Evolutionary conservation across 2,797 vertebrate genomes (phyloP).

Genomic region (Clarias laeviceps): DNA sequence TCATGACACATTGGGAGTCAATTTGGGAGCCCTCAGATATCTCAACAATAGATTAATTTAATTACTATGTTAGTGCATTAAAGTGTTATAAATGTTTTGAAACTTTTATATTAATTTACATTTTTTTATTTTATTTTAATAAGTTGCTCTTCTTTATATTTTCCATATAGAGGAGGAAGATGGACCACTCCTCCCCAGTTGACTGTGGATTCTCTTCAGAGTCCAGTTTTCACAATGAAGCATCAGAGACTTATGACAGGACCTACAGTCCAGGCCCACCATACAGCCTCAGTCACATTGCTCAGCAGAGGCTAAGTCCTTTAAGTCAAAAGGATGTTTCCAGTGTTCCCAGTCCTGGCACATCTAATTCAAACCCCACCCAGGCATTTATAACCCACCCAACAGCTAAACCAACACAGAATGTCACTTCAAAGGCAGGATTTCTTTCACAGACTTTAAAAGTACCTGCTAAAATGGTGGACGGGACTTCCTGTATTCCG

Average conservation of each 20-base stretch:
- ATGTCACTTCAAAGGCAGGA: slow-evolving; percentile 12
- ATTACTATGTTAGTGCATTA: neutral
- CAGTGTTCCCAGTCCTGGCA: neutral
- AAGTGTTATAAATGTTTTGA: neutral
- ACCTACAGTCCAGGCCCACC: slow-evolving; percentile 32
- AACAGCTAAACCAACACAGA: neutral
- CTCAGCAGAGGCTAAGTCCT: neutral
- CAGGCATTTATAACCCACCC: slow-evolving; percentile 18
- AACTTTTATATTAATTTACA: no score
- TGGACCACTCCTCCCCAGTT: slow-evolving; percentile 57
- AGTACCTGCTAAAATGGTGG: neutral
- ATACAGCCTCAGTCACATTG: slow-evolving; percentile 16
- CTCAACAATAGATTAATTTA: neutral
- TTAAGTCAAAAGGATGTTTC: slow-evolving; percentile 3
- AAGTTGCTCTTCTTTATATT: neutral
- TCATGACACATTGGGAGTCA: neutral
- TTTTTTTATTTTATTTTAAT: neutral
- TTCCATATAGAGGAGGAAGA: slow-evolving; percentile 59
- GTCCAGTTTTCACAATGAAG: slow-evolving; percentile 68
- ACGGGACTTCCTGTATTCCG: neutral
- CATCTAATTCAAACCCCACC: slow-evolving; percentile 50
- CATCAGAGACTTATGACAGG: slow-evolving; percentile 54
- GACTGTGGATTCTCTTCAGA: slow-evolving; percentile 62
- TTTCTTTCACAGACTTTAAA: neutral
- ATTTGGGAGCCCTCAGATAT: neutral